Conservation (phyloP, 2,113 vertebrate species). For the Hypocryptadius cinnamomeus region DNA sequence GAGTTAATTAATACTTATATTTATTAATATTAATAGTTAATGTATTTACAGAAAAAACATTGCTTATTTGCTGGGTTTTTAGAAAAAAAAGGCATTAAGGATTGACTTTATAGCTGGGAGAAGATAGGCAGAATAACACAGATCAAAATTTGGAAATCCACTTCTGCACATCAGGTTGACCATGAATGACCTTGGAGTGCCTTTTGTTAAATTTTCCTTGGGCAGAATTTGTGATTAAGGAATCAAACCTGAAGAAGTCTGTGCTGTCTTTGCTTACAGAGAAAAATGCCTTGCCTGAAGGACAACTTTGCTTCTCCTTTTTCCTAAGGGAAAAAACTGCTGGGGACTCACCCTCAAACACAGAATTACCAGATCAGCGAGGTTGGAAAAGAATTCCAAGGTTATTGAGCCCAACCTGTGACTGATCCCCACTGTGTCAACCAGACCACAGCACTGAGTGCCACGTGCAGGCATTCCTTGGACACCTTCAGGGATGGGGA, state of each 20-base stretch:
- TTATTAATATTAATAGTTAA: background rate
- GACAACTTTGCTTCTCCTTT: background rate
- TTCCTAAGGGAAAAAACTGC: background rate
- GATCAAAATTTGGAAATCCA: background rate
- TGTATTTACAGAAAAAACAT: background rate
- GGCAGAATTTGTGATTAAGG: background rate
- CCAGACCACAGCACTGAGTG: background rate
- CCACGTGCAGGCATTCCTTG: accelerated
- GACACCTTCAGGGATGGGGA: background rate
- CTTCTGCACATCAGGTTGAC: background rate
- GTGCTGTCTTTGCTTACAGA: background rate
- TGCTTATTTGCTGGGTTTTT: accelerated
- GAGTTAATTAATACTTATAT: background rate
- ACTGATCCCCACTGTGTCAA: background rate
- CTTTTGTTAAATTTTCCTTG: background rate
- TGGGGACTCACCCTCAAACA: background rate
- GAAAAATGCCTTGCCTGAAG: background rate
- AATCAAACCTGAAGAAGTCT: background rate
- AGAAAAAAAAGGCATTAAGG: background rate
- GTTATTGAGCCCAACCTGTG: background rate
- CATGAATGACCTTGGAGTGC: background rate
- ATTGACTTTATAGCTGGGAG: background rate
- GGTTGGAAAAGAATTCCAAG: background rate
- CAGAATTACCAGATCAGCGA: accelerated
- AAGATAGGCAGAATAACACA: background rate